phyloP scores from a whole-genome alignment of 2,888 invertebrate genomes.

The Marronus borbonicus region DNA sequence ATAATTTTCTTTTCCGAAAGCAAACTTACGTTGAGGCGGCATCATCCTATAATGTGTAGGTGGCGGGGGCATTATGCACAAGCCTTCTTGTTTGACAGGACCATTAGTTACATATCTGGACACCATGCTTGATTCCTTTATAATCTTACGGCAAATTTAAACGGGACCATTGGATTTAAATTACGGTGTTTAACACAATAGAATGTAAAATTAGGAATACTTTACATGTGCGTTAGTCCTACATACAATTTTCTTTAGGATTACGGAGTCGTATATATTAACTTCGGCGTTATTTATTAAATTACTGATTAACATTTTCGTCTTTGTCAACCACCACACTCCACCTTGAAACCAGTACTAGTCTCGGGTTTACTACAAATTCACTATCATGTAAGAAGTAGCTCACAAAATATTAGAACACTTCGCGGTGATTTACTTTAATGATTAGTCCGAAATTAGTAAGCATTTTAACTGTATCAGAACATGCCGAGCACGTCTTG shows the following conservation, averaged over 20 bases:
- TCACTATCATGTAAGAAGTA: conserved; percentile 57
- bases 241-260: conserved; percentile 36
- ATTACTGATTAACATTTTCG: conserved; percentile 51
- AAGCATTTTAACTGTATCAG: conserved; percentile 53
- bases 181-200: conserved; percentile 39
- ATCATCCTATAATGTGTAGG: conserved; percentile 67
- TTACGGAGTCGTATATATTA: conserved; percentile 36
- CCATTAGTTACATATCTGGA: conserved; percentile 68
- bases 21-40: conserved; percentile 65
- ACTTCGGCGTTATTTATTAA: conserved; percentile 38
- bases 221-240: conserved; percentile 50
- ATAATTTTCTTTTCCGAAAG: conserved; percentile 37
- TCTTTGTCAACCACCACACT: conserved; percentile 54
- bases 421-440: conserved; percentile 57
- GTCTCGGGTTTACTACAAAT: conserved; percentile 59
- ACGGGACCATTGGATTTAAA: conserved; percentile 46
- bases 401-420: conserved; percentile 56
- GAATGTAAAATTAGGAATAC: conserved; percentile 35
- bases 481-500: conserved; percentile 65
- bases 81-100: conserved; percentile 69
- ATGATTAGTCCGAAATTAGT: conserved; percentile 42
- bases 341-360: conserved; percentile 55
- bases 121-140: conserved; percentile 63
- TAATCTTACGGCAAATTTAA: conserved; percentile 49
- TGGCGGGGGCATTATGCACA: conserved; percentile 67